A percentile compares a stretch with the other conserved stretches of the same genome.
phyloP scores from a whole-genome alignment of 2,888 invertebrate genomes.

The Dolichopus griseipennis region DNA sequence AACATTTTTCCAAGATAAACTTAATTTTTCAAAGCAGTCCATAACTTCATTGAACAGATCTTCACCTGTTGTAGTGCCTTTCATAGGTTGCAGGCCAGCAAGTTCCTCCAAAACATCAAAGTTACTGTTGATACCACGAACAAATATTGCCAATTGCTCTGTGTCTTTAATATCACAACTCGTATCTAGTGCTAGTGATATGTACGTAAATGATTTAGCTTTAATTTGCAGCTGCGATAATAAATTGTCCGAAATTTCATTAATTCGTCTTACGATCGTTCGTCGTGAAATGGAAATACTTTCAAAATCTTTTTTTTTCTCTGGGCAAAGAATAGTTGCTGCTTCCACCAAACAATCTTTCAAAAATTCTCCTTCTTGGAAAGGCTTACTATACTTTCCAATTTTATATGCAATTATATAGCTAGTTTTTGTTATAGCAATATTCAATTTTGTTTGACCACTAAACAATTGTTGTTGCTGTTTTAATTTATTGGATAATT shows the following conservation, averaged over 20 bases:
- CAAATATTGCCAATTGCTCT: slow-evolving; percentile 7
- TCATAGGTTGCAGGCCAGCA: background rate
- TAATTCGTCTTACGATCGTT: background rate
- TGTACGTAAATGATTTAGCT: background rate
- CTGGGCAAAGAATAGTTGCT: slow-evolving; percentile 2
- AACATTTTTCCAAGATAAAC: background rate
- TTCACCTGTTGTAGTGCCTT: background rate
- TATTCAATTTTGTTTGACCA: background rate
- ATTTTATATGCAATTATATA: slow-evolving; percentile 8
- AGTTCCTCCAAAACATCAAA: background rate
- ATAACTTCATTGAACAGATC: background rate
- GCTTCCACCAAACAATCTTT: slow-evolving; percentile 8
- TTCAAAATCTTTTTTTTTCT: slow-evolving; percentile 2
- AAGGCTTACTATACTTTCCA: background rate
- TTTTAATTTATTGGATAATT: background rate
- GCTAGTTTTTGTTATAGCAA: background rate
- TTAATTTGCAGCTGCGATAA: background rate
- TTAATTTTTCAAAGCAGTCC: background rate
- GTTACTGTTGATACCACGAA: background rate
- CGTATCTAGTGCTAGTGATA: background rate
- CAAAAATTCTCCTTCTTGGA: background rate
- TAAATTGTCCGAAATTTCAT: slow-evolving; percentile 5
- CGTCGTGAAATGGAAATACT: background rate
- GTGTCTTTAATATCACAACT: background rate
- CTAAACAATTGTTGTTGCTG: slow-evolving; percentile 1